phyloP scores from a whole-genome alignment of 2,797 vertebrate species.

The Masticophis lateralis region DNA sequence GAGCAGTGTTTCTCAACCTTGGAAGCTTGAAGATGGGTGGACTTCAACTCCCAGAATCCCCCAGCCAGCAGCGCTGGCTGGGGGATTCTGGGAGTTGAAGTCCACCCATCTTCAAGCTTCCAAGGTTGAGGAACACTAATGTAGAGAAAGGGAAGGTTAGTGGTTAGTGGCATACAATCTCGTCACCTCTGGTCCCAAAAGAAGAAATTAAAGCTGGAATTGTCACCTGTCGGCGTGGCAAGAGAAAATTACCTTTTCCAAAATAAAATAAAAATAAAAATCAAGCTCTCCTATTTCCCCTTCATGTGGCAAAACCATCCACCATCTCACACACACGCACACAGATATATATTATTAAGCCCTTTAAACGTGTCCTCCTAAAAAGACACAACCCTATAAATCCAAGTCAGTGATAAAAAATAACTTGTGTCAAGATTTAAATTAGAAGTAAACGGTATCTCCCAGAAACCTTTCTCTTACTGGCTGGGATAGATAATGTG shows the following conservation, averaged over 20 bases:
- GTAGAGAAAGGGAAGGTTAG: neutral
- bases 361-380: conserved; percentile 50
- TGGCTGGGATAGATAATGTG: conserved; percentile 46
- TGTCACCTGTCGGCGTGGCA: conserved; percentile 12
- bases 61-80: too few relatives aligned
- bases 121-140: too few relatives aligned
- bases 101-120: too few relatives aligned
- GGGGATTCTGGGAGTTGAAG: too few relatives aligned
- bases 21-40: too few relatives aligned
- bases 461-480: conserved; percentile 49
- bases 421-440: conserved; percentile 50
- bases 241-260: neutral
- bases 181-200: neutral
- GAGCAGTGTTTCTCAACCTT: too few relatives aligned
- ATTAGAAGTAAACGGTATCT: conserved; percentile 54
- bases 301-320: conserved; percentile 29
- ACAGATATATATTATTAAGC: conserved; percentile 4
- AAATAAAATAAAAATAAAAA: neutral
- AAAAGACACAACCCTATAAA: conserved; percentile 23
- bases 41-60: too few relatives aligned
- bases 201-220: conserved; percentile 31
- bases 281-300: neutral
- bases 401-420: conserved; percentile 48
- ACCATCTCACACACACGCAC: neutral
- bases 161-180: conserved; percentile 9